These are phyloP conservation scores for Columba guinea DNA, from an alignment of 2,797 vertebrate species.

Conservation along the genomic window DNA sequence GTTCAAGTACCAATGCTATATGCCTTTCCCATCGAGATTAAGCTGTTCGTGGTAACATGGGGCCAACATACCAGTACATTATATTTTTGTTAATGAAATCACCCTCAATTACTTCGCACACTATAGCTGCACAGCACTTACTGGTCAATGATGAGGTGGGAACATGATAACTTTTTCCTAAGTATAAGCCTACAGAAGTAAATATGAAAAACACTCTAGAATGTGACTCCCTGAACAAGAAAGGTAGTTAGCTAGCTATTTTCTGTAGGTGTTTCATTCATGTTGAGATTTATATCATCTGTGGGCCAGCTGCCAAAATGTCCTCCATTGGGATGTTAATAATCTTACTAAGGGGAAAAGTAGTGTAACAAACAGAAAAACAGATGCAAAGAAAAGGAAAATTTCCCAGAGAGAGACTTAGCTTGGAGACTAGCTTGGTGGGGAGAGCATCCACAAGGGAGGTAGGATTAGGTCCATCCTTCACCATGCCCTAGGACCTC, in stretches of 20 bases:
- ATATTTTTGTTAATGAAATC: neutral
- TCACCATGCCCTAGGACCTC: neutral
- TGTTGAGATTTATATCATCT: neutral
- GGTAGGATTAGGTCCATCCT: neutral
- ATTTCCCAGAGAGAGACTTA: neutral
- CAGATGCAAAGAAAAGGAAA: neutral
- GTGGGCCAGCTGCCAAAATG: neutral
- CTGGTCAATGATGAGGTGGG: neutral
- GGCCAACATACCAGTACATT: neutral
- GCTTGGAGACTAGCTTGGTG: neutral
- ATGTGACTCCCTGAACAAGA: neutral
- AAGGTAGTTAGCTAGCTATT: neutral
- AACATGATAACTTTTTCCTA: neutral
- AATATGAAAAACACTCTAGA: neutral
- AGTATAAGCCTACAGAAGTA: neutral
- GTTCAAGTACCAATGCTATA: neutral
- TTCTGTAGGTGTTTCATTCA: neutral
- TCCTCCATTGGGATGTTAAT: neutral
- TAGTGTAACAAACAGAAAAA: neutral
- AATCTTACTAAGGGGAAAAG: neutral
- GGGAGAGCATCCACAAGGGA: neutral
- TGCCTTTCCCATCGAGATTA: neutral
- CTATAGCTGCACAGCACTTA: neutral
- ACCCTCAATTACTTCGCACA: neutral
- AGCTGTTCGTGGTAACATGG: fast-evolving